Base-by-base conservation (phyloP, 2,888 invertebrate genomes). In the Deilephila porcellus region DNA sequence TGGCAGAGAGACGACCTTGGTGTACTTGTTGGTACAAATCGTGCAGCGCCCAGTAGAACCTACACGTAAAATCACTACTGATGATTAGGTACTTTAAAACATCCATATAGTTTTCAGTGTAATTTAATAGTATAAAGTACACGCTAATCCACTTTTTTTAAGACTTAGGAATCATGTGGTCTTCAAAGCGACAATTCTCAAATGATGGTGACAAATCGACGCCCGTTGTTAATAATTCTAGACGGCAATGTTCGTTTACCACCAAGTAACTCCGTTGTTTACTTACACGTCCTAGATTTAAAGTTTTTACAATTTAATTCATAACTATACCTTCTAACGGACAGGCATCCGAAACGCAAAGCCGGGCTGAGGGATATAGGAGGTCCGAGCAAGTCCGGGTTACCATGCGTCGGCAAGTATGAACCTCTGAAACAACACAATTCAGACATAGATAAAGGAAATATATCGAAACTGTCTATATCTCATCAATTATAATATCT, bases 351-450 rank as follows among this genome's bases (percentile, higher is more conserved):
- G 81, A 96, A 97, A 4, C 97, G 94, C 5, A 97, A 91, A 67
- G 97, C 96, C 0, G 97, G 96, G 80, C 97, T 97, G 87, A 97
- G 89, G 2, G 97, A 97, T 75, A 96, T 95, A 0, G 97, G 96
- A 4, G 96, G 95, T 0, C 96, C 96, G 17, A 96, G 87, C 63
- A 97, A 90, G 77, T 97, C 96, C 0, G 97, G 97, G 79, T 90
- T 93, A 4, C 96, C 95, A 84, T 97, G 97, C 75, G 97, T 97
- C 0, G 97, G 97, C 79, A 97, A 87, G 80, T 96, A 96, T 17
- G 93, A 95, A 0, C 96, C 96, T 74, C 95, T 95, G 85, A 14
- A 79, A 82, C 80, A 1, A 75, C 32, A 37, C 14, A 72, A 32
- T 45, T 25, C 3, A 11, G 0, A 14, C 11, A 11, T 11, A 2